Percentiles rank a stretch among this genome's conserved stretches.
Evolutionary conservation across 2,797 vertebrate species (phyloP).

Genomic region (Bryconaethiops microstoma): DNA sequence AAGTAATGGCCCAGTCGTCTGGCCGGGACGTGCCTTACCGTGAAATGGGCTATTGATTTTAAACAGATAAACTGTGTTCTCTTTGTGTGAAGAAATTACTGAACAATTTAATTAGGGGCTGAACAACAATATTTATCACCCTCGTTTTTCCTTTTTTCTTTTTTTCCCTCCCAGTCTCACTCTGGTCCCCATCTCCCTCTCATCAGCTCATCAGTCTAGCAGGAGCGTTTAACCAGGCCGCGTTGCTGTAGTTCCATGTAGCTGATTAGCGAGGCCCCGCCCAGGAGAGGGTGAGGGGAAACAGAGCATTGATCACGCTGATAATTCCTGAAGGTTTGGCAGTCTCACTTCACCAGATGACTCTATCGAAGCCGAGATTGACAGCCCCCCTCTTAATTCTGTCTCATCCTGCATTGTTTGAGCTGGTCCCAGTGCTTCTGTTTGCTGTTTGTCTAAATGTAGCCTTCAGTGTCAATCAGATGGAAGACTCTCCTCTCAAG

Average conservation of each 20-base stretch:
- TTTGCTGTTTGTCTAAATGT: conserved; percentile 59
- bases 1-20: conserved; percentile 54
- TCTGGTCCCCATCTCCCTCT: background rate
- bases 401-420: conserved; percentile 56
- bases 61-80: conserved; percentile 58
- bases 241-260: conserved; percentile 44
- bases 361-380: conserved; percentile 58
- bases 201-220: conserved; percentile 30
- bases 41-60: conserved; percentile 65
- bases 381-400: conserved; percentile 41
- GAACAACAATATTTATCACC: conserved; percentile 56
- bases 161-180: background rate
- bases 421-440: conserved; percentile 49
- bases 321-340: conserved; percentile 54
- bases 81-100: conserved; percentile 56
- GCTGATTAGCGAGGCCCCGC: conserved; percentile 43
- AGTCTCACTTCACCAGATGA: conserved; percentile 51
- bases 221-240: conserved; percentile 38
- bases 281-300: conserved; percentile 30
- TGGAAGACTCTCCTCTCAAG: conserved; percentile 33
- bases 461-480: conserved; percentile 50
- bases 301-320: conserved; percentile 41
- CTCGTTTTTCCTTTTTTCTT: background rate
- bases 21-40: conserved; percentile 54
- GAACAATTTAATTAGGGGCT: conserved; percentile 59